Conservation (phyloP, 1,140 invertebrate genomes). For the Leptopilina clavipes region DNA sequence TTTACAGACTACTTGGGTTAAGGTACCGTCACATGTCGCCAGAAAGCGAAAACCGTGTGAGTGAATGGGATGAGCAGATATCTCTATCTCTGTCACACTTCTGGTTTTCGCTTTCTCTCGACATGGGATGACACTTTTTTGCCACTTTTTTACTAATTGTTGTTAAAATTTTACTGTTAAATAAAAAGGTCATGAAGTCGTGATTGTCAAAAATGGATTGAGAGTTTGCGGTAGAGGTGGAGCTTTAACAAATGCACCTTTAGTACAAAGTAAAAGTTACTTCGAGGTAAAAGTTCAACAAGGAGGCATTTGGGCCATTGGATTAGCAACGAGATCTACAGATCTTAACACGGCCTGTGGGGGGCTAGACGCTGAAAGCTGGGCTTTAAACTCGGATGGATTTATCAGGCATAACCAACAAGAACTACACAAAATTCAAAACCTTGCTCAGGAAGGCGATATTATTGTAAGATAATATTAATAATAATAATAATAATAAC, state of each 20-base stretch:
- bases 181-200: conserved; percentile 93
- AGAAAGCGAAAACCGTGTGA: too few relatives aligned
- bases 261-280: conserved; percentile 98
- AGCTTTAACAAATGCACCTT: conserved; percentile 92
- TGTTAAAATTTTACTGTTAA: too few relatives aligned
- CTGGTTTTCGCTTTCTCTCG: too few relatives aligned
- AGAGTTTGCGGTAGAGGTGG: conserved; percentile 97
- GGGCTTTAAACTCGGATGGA: conserved; percentile 94
- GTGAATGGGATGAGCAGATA: too few relatives aligned
- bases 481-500: conserved; percentile 27
- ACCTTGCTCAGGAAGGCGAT: conserved; percentile 92
- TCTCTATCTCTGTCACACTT: too few relatives aligned
- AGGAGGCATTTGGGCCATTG: conserved; percentile 95
- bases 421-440: conserved; percentile 83
- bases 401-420: conserved; percentile 89
- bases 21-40: too few relatives aligned
- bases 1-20: too few relatives aligned
- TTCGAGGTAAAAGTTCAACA: conserved; percentile 99
- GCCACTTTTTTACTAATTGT: not conserved
- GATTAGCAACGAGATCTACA: conserved; percentile 90
- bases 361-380: conserved; percentile 91
- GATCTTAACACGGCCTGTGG: conserved; percentile 89
- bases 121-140: too few relatives aligned
- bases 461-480: conserved; percentile 81
- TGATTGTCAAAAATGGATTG: conserved; percentile 96